Evolutionary conservation across 2,797 vertebrate species (phyloP).

Genomic region (Schizopygopsis malacanthus): DNA sequence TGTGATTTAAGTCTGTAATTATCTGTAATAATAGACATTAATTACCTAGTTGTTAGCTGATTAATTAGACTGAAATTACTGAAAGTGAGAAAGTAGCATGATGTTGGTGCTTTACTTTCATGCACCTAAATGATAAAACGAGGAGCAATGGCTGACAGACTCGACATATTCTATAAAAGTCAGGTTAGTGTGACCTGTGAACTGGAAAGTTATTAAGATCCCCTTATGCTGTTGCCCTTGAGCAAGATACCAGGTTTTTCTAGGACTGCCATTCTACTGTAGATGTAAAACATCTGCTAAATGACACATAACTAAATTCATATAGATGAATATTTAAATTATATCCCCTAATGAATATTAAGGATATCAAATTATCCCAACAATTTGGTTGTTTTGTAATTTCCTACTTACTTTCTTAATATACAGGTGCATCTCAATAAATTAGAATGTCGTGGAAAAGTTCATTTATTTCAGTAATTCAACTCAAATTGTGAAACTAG

Average conservation of each 20-base stretch:
- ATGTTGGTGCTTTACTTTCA: neutral
- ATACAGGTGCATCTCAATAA: no score
- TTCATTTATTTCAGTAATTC: no score
- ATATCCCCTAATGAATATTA: neutral
- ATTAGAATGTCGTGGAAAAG: no score
- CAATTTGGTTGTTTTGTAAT: neutral
- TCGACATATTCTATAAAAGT: neutral
- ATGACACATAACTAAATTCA: neutral
- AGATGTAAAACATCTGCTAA: neutral
- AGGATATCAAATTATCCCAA: neutral
- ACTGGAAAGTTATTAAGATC: neutral
- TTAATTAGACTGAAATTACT: slow-evolving; percentile 21
- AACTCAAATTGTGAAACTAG: no score
- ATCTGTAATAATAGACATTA: slow-evolving; percentile 33
- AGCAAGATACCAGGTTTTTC: neutral
- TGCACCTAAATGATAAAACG: neutral
- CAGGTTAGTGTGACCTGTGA: neutral
- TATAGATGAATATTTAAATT: neutral
- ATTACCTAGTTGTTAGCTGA: slow-evolving; percentile 18
- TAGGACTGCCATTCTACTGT: neutral
- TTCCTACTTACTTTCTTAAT: neutral
- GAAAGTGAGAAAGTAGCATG: neutral
- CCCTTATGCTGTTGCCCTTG: neutral
- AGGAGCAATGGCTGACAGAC: neutral
- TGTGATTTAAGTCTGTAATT: slow-evolving; percentile 28